A percentile compares a stretch with the other conserved stretches of the same genome.
These are phyloP conservation scores for pig (Sus scrofa) DNA, from an alignment of 2,113 vertebrate species.

Conservation along the genomic window DNA sequence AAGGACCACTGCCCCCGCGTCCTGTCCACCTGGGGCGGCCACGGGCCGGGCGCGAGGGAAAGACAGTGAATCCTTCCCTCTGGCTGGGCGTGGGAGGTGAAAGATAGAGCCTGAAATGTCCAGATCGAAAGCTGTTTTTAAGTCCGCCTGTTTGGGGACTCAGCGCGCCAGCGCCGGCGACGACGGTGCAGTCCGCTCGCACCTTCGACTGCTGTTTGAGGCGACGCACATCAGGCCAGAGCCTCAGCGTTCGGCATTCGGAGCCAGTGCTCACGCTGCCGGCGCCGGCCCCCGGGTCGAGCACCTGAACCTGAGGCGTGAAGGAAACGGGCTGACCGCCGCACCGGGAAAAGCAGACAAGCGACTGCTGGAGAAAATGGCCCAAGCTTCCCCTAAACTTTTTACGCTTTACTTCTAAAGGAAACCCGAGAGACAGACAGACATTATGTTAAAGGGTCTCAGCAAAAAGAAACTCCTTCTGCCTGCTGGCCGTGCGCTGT, in stretches of 20 bases:
- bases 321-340: background rate
- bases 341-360: background rate
- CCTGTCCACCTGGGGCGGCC: background rate
- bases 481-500: background rate
- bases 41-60: accelerated
- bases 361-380: accelerated
- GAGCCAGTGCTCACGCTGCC: background rate
- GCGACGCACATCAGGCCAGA: background rate
- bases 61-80: background rate
- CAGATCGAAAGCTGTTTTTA: background rate
- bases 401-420: background rate
- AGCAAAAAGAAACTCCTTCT: background rate
- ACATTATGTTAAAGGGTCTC: background rate
- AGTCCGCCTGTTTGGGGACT: background rate
- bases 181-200: background rate
- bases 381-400: background rate
- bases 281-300: background rate
- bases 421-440: background rate
- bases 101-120: background rate
- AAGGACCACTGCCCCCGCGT: background rate
- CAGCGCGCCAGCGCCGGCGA: background rate
- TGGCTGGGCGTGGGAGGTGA: background rate
- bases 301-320: background rate
- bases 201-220: background rate
- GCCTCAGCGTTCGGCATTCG: background rate